Conservation (phyloP, 2,113 vertebrate species). For the Alexandromys fortis region DNA sequence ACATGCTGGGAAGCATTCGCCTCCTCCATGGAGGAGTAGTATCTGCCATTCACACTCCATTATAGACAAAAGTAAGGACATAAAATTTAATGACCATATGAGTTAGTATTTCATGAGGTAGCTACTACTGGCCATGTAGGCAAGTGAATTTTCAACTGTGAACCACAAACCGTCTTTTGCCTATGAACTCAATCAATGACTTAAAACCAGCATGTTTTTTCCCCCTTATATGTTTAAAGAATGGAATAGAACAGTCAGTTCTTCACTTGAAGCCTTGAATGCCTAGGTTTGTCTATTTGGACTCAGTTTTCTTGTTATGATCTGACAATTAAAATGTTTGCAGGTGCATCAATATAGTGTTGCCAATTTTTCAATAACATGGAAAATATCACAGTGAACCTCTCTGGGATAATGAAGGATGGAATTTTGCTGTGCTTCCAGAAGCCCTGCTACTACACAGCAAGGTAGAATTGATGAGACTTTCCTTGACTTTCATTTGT, state of each 20-base stretch:
- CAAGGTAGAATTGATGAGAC: constrained; percentile 16
- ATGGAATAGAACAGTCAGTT: background rate
- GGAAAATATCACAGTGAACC: background rate
- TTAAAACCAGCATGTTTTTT: background rate
- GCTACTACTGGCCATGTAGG: background rate
- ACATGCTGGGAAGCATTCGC: background rate
- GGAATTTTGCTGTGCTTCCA: background rate
- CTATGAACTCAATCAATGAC: background rate
- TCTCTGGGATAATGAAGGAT: background rate
- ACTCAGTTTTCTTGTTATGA: background rate
- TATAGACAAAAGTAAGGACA: background rate
- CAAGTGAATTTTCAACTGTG: background rate
- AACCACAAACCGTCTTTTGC: background rate
- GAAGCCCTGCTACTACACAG: background rate
- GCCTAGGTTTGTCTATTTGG: background rate
- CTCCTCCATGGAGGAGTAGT: background rate
- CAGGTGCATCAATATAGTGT: background rate
- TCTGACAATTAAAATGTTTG: background rate
- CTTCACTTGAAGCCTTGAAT: background rate
- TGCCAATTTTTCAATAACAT: constrained; percentile 1
- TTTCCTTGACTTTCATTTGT: background rate
- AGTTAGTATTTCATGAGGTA: background rate
- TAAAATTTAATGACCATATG: background rate
- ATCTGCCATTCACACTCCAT: background rate
- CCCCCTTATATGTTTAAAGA: background rate